Percentiles rank a stretch among this genome's conserved stretches.
These are phyloP conservation scores for Gymnocheta viridis DNA, from an alignment of 2,888 invertebrate genomes.

Conservation along the genomic window DNA sequence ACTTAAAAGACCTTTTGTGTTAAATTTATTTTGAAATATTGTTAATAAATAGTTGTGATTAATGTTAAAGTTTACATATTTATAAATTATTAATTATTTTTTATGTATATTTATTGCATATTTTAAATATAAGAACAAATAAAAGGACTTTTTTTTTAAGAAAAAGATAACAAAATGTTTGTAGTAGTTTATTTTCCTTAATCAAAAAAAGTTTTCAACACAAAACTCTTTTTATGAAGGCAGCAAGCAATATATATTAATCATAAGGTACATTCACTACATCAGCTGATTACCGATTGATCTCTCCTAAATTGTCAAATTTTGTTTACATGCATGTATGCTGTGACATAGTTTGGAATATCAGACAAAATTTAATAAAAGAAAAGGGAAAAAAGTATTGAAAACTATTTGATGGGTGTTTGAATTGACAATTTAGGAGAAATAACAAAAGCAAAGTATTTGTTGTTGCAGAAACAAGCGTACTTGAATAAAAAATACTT, in stretches of 20 bases:
- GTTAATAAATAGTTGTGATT: slow-evolving; percentile 51
- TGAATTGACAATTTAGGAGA: too few species aligned
- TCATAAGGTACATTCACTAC: too few species aligned
- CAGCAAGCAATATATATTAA: background rate
- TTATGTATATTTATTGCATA: slow-evolving; percentile 48
- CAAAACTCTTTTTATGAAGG: slow-evolving; percentile 21
- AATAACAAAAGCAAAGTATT: too few species aligned
- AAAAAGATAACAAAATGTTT: slow-evolving; percentile 1
- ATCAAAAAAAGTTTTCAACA: background rate
- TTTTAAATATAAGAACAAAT: slow-evolving; percentile 51
- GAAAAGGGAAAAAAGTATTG: too few species aligned
- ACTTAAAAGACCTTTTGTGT: slow-evolving; percentile 46
- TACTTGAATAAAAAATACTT: too few species aligned
- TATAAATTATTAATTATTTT: slow-evolving; percentile 55
- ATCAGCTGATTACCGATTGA: too few species aligned
- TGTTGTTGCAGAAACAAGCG: too few species aligned
- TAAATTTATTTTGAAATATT: slow-evolving; percentile 37
- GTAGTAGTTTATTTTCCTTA: background rate
- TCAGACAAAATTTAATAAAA: too few species aligned
- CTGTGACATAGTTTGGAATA: too few species aligned
- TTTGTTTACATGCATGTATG: too few species aligned
- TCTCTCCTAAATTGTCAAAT: too few species aligned
- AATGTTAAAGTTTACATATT: slow-evolving; percentile 49
- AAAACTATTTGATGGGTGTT: too few species aligned
- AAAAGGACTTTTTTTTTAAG: slow-evolving; percentile 27